A percentile compares a stretch with the other conserved stretches of the same genome.
Conservation (phyloP, 2,797 vertebrate genomes). For the Gymnopithys bicolor region DNA sequence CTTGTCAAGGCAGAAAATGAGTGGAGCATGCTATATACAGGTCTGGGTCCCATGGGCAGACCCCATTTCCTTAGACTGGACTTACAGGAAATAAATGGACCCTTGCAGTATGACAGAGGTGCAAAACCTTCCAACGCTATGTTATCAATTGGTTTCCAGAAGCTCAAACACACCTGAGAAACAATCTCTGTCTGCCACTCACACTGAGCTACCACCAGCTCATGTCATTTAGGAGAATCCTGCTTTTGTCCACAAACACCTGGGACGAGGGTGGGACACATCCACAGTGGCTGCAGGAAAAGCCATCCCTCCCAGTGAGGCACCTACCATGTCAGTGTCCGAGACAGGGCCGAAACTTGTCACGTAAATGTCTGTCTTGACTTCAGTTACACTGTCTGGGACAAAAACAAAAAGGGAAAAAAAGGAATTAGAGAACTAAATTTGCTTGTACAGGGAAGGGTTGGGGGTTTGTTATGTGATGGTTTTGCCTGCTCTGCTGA, state of each 20-base stretch:
- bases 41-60: neutral
- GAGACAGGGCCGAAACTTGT: slow-evolving; percentile 98
- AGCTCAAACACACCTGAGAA: neutral
- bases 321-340: slow-evolving; percentile 97
- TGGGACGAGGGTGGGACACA: rapidly evolving
- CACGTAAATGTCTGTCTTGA: slow-evolving; percentile 98
- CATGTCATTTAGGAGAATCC: neutral
- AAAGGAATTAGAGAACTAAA: slow-evolving; percentile 31
- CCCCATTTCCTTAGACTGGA: neutral
- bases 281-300: neutral
- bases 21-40: rapidly evolving
- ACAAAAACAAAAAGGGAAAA: neutral
- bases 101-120: rapidly evolving
- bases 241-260: neutral
- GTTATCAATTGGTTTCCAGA: neutral
- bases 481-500: neutral
- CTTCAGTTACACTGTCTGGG: slow-evolving; percentile 94
- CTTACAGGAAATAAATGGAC: neutral
- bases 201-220: neutral
- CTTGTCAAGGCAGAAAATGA: neutral
- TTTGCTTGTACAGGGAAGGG: neutral
- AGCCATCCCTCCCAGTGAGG: neutral
- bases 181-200: neutral
- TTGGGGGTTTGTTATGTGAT: neutral
- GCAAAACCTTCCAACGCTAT: neutral